A percentile compares a stretch with the other conserved stretches of the same genome.
Evolutionary conservation across 2,888 invertebrate species (phyloP).

Genomic region (Polydrusus pterygomalis): DNA sequence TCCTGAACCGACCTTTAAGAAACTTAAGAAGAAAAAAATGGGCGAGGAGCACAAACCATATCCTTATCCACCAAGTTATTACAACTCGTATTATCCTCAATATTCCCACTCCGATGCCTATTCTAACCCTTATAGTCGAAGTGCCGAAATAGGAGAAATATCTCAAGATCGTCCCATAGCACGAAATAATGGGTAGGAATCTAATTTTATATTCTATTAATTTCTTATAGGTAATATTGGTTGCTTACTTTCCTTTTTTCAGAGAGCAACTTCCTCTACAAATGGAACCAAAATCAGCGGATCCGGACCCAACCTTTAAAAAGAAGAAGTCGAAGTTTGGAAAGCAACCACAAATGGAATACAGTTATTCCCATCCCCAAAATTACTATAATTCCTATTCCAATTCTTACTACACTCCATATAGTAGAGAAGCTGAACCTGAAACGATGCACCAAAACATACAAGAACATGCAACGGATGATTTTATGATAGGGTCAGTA

Average conservation of each 20-base stretch:
- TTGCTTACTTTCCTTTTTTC: not conserved
- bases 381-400: not conserved
- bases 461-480: not conserved
- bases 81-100: not conserved
- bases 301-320: not conserved
- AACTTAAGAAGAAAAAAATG: not conserved
- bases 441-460: not conserved
- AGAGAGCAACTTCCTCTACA: not conserved
- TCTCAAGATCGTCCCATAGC: not conserved
- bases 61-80: not conserved
- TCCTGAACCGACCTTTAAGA: conserved; percentile 1
- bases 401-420: not conserved
- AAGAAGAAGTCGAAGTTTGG: not conserved
- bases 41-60: not conserved
- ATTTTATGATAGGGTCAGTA: not conserved
- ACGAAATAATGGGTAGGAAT: not conserved
- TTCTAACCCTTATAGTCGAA: not conserved
- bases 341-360: not conserved
- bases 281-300: not conserved
- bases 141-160: not conserved
- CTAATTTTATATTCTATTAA: too few species aligned
- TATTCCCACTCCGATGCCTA: not conserved
- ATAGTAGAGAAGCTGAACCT: not conserved
- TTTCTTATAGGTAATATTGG: too few species aligned
- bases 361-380: not conserved